Evolutionary conservation across 2,113 vertebrate genomes (phyloP).

Genomic region (Pteronura brasiliensis): DNA sequence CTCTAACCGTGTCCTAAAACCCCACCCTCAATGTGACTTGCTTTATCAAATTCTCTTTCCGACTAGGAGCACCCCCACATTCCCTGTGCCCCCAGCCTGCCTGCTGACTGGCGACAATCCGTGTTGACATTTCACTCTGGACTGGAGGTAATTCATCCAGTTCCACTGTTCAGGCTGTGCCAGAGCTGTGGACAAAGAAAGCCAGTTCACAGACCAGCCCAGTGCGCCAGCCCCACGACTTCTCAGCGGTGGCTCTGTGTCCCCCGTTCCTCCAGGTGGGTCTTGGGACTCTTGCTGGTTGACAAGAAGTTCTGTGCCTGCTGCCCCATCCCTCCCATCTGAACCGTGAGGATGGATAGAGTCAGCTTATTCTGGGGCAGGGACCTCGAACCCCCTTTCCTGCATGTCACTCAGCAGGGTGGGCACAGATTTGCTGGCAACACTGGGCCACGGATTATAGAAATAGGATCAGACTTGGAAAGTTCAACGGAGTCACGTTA

Average conservation of each 20-base stretch:
- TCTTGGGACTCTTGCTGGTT: neutral
- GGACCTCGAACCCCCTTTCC: neutral
- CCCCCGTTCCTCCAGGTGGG: neutral
- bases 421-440: neutral
- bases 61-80: neutral
- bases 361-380: neutral
- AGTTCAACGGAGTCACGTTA: neutral
- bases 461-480: neutral
- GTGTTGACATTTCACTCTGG: neutral
- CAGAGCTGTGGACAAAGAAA: neutral
- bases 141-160: neutral
- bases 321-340: neutral
- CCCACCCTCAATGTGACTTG: neutral
- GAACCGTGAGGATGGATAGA: rapidly evolving
- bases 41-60: neutral
- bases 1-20: neutral
- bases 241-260: neutral
- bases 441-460: neutral
- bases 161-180: neutral
- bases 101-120: rapidly evolving
- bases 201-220: neutral
- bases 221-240: rapidly evolving
- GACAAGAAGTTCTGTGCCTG: neutral
- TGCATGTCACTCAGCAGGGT: neutral
- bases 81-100: neutral